Evolutionary conservation across 2,888 invertebrate genomes (phyloP), one percentile per base, ranked within the genome.

Genomic region (Dysmachus trigonus): DNA sequence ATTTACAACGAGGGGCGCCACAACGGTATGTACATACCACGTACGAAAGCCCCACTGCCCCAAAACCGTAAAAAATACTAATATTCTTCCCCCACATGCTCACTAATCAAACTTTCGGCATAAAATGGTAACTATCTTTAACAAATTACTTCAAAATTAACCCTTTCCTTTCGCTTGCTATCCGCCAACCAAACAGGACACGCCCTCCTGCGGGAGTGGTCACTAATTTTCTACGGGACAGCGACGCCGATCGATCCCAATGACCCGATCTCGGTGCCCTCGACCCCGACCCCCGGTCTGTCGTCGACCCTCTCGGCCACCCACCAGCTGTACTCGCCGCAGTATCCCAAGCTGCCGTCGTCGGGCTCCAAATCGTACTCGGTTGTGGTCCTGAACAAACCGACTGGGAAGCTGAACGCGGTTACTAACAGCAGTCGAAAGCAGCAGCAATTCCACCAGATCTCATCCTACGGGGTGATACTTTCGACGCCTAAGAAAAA

Each of bases 121-220:
- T 51, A 62, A n/a, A n/a, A 62, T 27, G 79, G 79, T 47, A 79
- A 79, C 51, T 79, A 30, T 47, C 30, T 27, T 38, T 27, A 51
- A 51, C 30, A 30, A 38, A 31, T 15, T 47, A 47, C 18, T 79
- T 79, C 47, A 22, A 85, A 72, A 35, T 27, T 53, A 74, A 53
- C 71, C 18, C 31, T 73, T 74, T 74, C 3, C 38, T n/a, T n/a
- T 6, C 18, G 51, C 13, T 7, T 73, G 8, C 30, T n/a, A 74
- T 22, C 22, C 22, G n/a, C 53, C 6, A 38, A 53, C 2, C 2
- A 62, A 41, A 86, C 87, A 97, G 97, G 97, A 92, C 95, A 97
- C 92, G 97, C 97, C 87, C 95, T 96, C 88, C 94, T 98, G 89
- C 96, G 97, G 93, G 97, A 97, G 91, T 98, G 98, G 98, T 96